Base-by-base conservation (phyloP, 2,797 vertebrate species). In the Linurgus olivaceus region DNA sequence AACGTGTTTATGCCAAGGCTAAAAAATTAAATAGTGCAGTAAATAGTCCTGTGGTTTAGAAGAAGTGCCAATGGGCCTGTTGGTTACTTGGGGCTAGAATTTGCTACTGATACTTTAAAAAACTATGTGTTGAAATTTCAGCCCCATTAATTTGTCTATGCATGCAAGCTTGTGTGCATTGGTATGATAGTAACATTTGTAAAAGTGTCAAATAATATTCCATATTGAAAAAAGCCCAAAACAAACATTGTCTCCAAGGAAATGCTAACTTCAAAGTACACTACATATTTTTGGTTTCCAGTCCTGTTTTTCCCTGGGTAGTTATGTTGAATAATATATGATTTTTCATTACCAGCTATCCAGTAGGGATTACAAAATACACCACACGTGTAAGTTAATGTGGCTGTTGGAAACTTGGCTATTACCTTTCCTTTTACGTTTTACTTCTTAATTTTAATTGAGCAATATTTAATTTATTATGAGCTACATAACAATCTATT, bases 311-410 rank as follows among this genome's bases (percentile, higher is more conserved):
- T 66, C 79, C 59, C 73, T 50, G 63, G 38, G 42, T 93, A 90
- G 61, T 73, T 70, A 78, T 17, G 7, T 73, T 94, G 73, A 93
- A 91, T 94, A 96, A 96, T 94, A 71, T 24, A 81, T 90, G 66
- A 83, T 75, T 84, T 89, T 93, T 91, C 63, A 86, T 93, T 96
- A 75, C 37, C n/a, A 86, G 38, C 78, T 84, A 28, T 85, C 57
- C 89, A 52, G 51, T 72, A 66, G 89, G 57, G 84, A 68, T 88
- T 94, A 52, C 65, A 83, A 80, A 68, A 76, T 75, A 68, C 14
- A 76, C 23, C 44, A 38, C 73, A 76, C 16, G 29, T 47, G 47
- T 75, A 35, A 93, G 72, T 83, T 93, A 91, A 78, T 48, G 52
- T 62, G 16, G n/a, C 47, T 86, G 31, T 81, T 16, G 3, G 59